Percentiles rank a stretch among this genome's conserved stretches.
Conservation (phyloP, 2,113 vertebrate genomes). For the Seriola quinqueradiata region DNA sequence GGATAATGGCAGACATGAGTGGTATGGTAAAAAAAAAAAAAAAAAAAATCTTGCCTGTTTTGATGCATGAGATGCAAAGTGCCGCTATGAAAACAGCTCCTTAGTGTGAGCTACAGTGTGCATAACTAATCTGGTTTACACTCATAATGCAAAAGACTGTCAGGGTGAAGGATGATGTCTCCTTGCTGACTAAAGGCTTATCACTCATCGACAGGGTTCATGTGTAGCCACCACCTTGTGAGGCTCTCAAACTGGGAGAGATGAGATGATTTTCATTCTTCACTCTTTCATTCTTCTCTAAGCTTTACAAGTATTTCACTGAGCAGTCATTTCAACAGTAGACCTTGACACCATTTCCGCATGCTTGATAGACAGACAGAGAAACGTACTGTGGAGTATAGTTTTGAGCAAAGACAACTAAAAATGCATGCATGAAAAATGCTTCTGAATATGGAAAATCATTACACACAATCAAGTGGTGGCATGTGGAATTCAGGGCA, state of each 20-base stretch:
- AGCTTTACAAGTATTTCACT: not conserved
- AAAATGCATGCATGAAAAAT: not conserved
- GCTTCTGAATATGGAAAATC: not conserved
- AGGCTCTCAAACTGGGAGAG: constrained; percentile 13
- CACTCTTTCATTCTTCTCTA: not conserved
- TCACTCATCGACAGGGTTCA: constrained; percentile 10
- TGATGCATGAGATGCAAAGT: constrained; percentile 57
- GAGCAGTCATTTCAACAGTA: constrained; percentile 1
- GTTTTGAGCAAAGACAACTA: not conserved
- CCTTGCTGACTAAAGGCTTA: constrained; percentile 21
- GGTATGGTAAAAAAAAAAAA: constrained; percentile 5
- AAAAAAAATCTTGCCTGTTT: constrained; percentile 15
- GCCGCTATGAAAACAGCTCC: constrained; percentile 34
- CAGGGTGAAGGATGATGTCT: constrained; percentile 27
- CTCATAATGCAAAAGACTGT: constrained; percentile 33
- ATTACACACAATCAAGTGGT: not conserved
- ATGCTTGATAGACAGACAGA: not conserved
- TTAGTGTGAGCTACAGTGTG: constrained; percentile 28
- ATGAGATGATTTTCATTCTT: constrained; percentile 9
- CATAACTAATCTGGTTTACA: constrained; percentile 49
- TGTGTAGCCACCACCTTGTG: not conserved
- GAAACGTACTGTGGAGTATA: not conserved
- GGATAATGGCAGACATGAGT: constrained; percentile 31
- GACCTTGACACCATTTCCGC: constrained; percentile 11
- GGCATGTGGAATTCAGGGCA: not conserved